phyloP scores from a whole-genome alignment of 37 sponge, comb jelly and placozoan genomes.

The Mnemiopsis leidyi region DNA sequence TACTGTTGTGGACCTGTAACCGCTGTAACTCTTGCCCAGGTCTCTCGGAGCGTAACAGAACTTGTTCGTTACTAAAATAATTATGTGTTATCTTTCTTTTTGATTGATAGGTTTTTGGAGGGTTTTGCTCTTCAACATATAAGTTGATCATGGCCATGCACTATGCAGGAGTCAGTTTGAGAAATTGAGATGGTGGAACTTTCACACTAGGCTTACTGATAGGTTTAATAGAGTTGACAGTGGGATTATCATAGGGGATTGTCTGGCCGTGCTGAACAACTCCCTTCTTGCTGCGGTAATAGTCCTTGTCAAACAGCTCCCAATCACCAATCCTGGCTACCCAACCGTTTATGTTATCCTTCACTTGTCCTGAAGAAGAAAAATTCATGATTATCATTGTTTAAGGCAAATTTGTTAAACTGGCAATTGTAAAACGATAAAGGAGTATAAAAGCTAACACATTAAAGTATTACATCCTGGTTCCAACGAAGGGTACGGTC shows the following conservation, averaged over 20 bases:
- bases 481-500: too few species aligned
- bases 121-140: too few species aligned
- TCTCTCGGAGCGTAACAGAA: slow-evolving; percentile 58
- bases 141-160: too few species aligned
- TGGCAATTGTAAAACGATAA: too few species aligned
- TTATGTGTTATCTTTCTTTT: too few species aligned
- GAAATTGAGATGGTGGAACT: too few species aligned
- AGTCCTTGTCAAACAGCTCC: slow-evolving; percentile 27
- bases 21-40: background rate
- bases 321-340: background rate
- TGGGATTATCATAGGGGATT: background rate
- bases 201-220: background rate
- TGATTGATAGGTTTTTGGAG: too few species aligned
- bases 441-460: too few species aligned
- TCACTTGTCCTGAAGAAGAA: background rate
- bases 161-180: too few species aligned
- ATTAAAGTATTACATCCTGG: too few species aligned
- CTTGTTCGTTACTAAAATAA: slow-evolving; percentile 31
- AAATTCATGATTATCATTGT: too few species aligned
- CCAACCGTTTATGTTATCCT: background rate
- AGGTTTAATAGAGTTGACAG: background rate
- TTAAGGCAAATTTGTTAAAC: too few species aligned
- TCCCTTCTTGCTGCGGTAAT: background rate
- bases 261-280: background rate
- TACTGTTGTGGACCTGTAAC: background rate